Conservation (phyloP, 2,888 invertebrate species). For the Drosophila borborema region DNA sequence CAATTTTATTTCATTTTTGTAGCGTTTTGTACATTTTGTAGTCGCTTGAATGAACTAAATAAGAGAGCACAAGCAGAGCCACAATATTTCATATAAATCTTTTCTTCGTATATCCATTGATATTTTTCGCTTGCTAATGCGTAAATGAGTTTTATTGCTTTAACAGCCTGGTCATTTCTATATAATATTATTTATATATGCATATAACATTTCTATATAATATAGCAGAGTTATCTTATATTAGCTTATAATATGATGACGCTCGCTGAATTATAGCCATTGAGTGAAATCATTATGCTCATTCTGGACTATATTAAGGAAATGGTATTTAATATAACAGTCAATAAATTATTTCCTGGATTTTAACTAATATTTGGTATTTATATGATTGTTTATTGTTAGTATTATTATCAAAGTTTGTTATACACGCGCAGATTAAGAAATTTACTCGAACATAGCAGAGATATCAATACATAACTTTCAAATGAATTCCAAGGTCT, state of each 20-base stretch:
- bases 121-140: constrained; percentile 5
- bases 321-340: background rate
- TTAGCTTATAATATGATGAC: background rate
- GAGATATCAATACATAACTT: background rate
- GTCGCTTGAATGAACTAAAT: constrained; percentile 59
- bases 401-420: background rate
- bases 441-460: background rate
- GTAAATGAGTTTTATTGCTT: constrained; percentile 13
- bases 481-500: background rate
- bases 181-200: background rate
- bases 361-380: background rate
- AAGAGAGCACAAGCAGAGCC: constrained; percentile 41
- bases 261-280: background rate
- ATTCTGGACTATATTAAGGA: background rate
- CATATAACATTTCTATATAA: background rate
- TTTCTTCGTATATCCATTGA: constrained; percentile 29
- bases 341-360: background rate
- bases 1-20: constrained; percentile 73
- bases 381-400: background rate
- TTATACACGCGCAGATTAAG: background rate
- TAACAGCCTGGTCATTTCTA: background rate
- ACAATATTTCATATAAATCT: constrained; percentile 22
- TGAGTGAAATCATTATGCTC: background rate
- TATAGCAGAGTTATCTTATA: background rate
- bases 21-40: constrained; percentile 47